These are phyloP conservation scores for Aplochiton taeniatus DNA, from an alignment of 2,797 vertebrate genomes.

Conservation along the genomic window DNA sequence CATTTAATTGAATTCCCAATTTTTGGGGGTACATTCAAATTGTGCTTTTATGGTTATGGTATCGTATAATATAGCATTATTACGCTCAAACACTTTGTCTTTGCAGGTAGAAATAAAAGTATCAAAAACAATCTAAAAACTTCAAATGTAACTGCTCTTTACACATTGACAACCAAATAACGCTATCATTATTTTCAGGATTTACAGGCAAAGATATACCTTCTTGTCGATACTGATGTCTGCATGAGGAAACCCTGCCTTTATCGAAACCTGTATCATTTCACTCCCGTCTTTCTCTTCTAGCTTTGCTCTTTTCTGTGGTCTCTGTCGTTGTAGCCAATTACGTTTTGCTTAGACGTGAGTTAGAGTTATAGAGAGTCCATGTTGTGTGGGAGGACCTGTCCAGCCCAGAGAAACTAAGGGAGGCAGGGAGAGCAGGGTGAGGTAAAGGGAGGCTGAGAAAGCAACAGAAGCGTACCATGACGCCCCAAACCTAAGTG, in stretches of 20 bases:
- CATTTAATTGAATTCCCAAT: no score
- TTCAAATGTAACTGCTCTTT: no score
- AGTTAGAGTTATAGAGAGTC: slow-evolving; percentile 16
- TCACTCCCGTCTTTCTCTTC: neutral
- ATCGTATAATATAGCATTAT: no score
- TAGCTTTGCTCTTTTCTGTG: neutral
- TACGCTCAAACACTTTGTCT: no score
- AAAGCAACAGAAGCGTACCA: slow-evolving; percentile 30
- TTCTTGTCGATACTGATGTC: no score
- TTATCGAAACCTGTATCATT: neutral
- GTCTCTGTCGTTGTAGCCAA: slow-evolving; percentile 12
- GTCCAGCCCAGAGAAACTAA: neutral
- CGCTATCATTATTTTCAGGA: no score
- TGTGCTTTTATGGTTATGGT: no score
- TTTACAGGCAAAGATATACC: no score
- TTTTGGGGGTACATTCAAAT: no score
- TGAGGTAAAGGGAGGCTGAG: slow-evolving; percentile 20
- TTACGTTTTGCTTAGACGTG: slow-evolving; percentile 30
- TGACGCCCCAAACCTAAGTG: slow-evolving; percentile 34
- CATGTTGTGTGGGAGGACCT: neutral
- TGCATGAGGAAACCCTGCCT: neutral
- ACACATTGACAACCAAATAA: no score
- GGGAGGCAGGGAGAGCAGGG: neutral
- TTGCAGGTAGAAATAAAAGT: no score
- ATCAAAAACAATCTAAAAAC: no score